Evolutionary conservation across 2,113 vertebrate species (phyloP).

Genomic region (Calonectris borealis): DNA sequence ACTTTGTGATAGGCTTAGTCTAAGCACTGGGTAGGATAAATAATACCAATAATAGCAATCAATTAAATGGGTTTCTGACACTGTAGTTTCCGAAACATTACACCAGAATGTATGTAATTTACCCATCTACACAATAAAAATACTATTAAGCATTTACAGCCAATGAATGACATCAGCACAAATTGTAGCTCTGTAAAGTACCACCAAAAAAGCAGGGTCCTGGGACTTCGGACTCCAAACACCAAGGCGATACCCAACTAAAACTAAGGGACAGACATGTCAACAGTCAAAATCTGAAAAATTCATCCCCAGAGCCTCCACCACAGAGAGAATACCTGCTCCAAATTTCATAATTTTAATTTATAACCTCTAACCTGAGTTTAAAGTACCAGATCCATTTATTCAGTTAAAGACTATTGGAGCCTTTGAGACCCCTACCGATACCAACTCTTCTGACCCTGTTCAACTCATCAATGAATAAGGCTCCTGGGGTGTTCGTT

Average conservation of each 20-base stretch:
- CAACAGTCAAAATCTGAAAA: background rate
- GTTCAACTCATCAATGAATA: background rate
- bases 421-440: background rate
- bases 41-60: background rate
- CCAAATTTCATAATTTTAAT: background rate
- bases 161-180: background rate
- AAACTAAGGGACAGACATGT: background rate
- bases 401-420: background rate
- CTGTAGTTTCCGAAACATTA: background rate
- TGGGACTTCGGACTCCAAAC: background rate
- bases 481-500: background rate
- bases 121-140: background rate
- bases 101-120: background rate
- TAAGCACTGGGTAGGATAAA: background rate
- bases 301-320: background rate
- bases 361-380: background rate
- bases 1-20: background rate
- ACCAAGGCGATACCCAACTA: background rate
- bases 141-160: background rate
- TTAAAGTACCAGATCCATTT: background rate
- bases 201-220: background rate
- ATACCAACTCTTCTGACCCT: background rate
- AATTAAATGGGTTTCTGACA: background rate
- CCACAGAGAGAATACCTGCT: background rate
- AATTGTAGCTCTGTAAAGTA: background rate